phyloP scores from a whole-genome alignment of 2,797 vertebrate species.

The Potorous gilbertii region DNA sequence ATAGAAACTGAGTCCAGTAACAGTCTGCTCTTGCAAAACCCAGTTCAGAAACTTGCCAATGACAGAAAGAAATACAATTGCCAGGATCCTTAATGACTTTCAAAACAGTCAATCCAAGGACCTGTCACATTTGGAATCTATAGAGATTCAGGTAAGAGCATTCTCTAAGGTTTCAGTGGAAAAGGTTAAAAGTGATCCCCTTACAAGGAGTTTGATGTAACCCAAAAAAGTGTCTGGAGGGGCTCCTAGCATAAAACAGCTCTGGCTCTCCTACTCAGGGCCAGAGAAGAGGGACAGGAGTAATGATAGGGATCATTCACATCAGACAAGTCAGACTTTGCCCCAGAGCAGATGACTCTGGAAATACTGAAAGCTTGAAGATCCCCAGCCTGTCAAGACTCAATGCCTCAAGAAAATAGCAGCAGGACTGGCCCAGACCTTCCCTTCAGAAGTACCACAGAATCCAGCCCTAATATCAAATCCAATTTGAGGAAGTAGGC shows the following conservation, averaged over 20 bases:
- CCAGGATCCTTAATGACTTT: background rate
- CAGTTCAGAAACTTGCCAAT: background rate
- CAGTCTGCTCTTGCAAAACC: background rate
- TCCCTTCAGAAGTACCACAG: background rate
- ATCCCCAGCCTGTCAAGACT: background rate
- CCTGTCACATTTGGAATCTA: background rate
- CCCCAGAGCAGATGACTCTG: too few relatives aligned
- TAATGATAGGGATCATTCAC: background rate
- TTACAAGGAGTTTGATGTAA: background rate
- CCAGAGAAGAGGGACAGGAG: background rate
- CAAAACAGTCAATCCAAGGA: background rate
- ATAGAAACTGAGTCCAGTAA: background rate
- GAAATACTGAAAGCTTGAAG: too few relatives aligned
- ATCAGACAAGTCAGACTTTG: background rate
- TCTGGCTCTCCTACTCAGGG: background rate
- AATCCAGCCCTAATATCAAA: background rate
- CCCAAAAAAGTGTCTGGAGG: background rate
- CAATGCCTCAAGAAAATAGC: background rate
- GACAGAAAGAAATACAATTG: background rate
- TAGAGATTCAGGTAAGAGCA: background rate
- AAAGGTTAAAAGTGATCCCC: background rate
- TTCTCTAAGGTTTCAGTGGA: background rate
- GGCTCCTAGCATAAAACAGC: background rate
- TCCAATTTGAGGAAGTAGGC: background rate
- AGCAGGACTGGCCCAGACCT: background rate